These are phyloP conservation scores for Turdus rufiventris DNA, from an alignment of 2,113 vertebrate genomes.

Conservation along the genomic window DNA sequence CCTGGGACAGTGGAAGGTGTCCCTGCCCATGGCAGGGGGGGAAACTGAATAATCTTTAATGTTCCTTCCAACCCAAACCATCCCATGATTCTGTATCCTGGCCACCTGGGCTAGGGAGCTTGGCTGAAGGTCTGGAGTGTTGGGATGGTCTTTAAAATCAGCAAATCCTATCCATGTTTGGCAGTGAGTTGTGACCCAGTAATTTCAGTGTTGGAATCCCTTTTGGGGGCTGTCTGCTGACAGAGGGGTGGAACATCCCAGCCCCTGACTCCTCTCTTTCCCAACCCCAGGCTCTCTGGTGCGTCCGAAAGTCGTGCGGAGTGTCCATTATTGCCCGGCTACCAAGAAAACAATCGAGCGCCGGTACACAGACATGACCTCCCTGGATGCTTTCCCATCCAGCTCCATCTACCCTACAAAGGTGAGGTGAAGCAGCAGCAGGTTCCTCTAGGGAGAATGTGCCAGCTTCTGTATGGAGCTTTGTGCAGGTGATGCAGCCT, in stretches of 20 bases:
- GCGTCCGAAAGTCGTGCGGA: conserved; percentile 93
- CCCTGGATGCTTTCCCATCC: conserved; percentile 90
- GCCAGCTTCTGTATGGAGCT: background rate
- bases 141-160: background rate
- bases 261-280: background rate
- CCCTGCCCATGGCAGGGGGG: too few relatives aligned
- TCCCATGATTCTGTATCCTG: accelerated
- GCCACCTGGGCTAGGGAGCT: accelerated
- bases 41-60: background rate
- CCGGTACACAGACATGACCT: conserved; percentile 92
- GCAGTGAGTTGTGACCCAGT: background rate
- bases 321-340: conserved; percentile 94
- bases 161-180: background rate
- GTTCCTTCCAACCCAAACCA: background rate
- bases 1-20: background rate
- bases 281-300: conserved; percentile 86
- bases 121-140: background rate
- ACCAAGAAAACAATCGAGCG: conserved; percentile 96
- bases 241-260: background rate
- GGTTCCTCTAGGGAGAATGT: background rate
- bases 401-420: conserved; percentile 93
- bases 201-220: background rate
- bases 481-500: background rate
- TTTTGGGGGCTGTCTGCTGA: background rate
- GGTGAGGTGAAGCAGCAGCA: conserved; percentile 69